A percentile compares a stretch with the other conserved stretches of the same genome.
Evolutionary conservation across 2,888 invertebrate genomes (phyloP).

Genomic region (Brassicogethes aeneus): DNA sequence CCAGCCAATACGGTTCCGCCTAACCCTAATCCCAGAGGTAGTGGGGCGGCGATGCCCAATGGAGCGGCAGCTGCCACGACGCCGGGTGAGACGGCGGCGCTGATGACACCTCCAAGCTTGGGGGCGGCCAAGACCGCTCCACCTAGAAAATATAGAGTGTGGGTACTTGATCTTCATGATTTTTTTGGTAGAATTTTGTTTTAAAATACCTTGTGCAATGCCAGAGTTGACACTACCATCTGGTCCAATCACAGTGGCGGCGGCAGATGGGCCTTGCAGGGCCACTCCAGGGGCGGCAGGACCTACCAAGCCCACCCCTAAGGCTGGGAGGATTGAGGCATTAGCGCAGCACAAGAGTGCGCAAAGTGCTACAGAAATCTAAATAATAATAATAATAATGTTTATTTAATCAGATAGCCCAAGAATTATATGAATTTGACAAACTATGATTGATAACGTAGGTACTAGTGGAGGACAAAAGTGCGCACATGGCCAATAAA

Average conservation of each 20-base stretch:
- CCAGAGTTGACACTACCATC: conserved; percentile 39
- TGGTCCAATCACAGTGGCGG: conserved; percentile 22
- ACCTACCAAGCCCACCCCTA: conserved; percentile 16
- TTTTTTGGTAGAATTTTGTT: no score
- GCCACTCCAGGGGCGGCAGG: conserved; percentile 17
- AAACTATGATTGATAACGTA: neutral
- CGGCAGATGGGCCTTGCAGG: conserved; percentile 21
- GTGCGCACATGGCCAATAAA: no score
- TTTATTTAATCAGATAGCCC: no score
- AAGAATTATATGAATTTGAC: conserved; percentile 1
- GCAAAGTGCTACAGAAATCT: conserved; percentile 10
- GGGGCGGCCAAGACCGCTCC: conserved; percentile 17
- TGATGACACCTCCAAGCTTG: conserved; percentile 19
- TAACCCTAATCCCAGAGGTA: neutral
- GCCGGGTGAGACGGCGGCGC: conserved; percentile 18
- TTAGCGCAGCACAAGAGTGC: conserved; percentile 10
- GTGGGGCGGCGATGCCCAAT: conserved; percentile 9
- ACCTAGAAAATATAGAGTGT: no score
- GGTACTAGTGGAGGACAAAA: no score
- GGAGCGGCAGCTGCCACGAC: conserved; percentile 11
- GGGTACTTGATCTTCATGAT: no score
- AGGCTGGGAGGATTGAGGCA: conserved; percentile 13
- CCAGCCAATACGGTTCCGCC: conserved; percentile 14
- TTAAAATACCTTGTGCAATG: no score
- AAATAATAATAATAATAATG: no score